Base-by-base conservation (phyloP, 2,797 vertebrate species). In the Trematomus bernacchii region DNA sequence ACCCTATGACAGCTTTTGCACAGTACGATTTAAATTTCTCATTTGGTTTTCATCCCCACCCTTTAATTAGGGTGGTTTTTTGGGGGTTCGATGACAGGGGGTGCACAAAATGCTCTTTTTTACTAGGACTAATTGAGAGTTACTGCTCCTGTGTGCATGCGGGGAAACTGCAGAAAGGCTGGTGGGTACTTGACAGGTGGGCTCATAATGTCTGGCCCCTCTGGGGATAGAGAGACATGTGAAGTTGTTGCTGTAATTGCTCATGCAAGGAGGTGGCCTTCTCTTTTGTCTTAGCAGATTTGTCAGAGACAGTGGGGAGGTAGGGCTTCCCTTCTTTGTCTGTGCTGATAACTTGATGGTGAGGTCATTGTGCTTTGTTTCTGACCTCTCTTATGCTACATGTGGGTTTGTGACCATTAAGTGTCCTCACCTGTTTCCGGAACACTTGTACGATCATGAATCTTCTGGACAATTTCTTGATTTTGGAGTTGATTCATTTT, bases 201-300 rank as follows among this genome's bases (percentile, higher is more conserved):
- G 90, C 95, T 92, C 91, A 93, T 96, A 96, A 96, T 95, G 84
- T 82, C 65, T 66, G 83, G 72, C 72, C 86, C 88, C 87, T 80
- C 5, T 21, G 79, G 85, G 82, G 65, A 54, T 67, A 60, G 66
- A 76, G 66, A 81, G 83, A 82, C 48, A 83, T 74, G 73, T 69
- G 77, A 91, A 90, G 89, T 91, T 96, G 94, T 96, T 91, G 91
- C 93, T 95, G 92, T 94, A 96, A 96, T 96, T 97, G 95, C 93
- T 95, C 94, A 91, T 84, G 91, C 88, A 82, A 85, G 80, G 87
- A 91, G 89, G 84, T 75, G 84, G 82, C 11, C 43, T 93, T 94
- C 91, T 80, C 91, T 91, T 93, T 37, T 91, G 91, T 94, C 91
- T 92, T 91, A 65, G 80, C 83, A 77, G 85, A 90, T 88, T 85